phyloP scores from a whole-genome alignment of 2,113 vertebrate species.

The Silurus glanis region DNA sequence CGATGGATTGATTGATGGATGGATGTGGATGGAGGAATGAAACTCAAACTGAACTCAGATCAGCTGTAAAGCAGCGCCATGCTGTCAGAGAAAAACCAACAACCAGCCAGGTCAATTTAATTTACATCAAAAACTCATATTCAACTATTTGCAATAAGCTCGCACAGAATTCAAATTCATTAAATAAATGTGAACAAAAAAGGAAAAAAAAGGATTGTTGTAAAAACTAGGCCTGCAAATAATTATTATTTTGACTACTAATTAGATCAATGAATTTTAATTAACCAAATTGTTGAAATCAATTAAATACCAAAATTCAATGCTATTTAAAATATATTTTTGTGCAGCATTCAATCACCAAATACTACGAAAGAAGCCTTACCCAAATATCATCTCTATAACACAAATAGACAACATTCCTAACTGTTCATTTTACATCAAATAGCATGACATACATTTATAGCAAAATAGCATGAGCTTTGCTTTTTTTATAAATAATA shows the following conservation, averaged over 20 bases:
- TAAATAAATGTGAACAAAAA: background rate
- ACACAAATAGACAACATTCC: background rate
- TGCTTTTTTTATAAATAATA: background rate
- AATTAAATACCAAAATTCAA: background rate
- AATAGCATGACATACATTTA: too few relatives aligned
- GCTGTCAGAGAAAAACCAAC: conserved; percentile 70
- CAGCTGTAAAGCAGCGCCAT: conserved; percentile 59
- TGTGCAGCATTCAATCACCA: background rate
- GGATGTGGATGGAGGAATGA: conserved; percentile 60
- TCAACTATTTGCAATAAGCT: background rate
- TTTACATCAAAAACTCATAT: background rate
- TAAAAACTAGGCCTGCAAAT: conserved; percentile 5
- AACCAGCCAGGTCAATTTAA: conserved; percentile 60
- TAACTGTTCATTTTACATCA: background rate
- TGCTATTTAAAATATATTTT: background rate
- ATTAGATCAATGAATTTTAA: background rate
- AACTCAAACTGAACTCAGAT: conserved; percentile 70
- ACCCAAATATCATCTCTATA: background rate
- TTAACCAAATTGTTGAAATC: background rate
- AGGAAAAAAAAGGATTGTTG: background rate
- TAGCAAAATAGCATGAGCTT: background rate
- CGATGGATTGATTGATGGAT: conserved; percentile 61
- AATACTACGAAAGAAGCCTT: background rate
- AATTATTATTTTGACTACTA: background rate
- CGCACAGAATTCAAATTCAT: conserved; percentile 25